Evolutionary conservation across 2,888 invertebrate genomes (phyloP).

Genomic region (Agonopterix subpropinquella): DNA sequence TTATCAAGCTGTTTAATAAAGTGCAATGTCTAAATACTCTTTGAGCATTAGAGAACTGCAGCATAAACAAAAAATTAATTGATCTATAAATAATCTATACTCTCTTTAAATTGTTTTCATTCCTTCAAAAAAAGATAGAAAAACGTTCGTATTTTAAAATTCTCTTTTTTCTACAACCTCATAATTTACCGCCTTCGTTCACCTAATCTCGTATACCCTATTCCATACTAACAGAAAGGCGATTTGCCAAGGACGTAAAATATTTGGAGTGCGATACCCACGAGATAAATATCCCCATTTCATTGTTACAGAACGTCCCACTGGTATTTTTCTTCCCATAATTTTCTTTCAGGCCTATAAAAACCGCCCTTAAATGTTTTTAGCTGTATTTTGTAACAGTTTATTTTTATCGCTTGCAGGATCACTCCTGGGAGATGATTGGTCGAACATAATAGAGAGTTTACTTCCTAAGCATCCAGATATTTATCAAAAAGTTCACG

Average conservation of each 20-base stretch:
- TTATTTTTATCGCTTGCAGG: slow-evolving; percentile 42
- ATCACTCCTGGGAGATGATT: slow-evolving; percentile 74
- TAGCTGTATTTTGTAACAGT: not conserved
- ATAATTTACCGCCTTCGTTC: slow-evolving; percentile 4
- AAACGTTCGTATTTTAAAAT: not conserved
- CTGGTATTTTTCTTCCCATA: slow-evolving; percentile 9
- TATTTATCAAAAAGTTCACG: slow-evolving; percentile 60
- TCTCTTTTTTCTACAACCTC: slow-evolving; percentile 2
- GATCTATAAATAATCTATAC: too few species aligned
- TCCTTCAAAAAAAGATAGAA: not conserved
- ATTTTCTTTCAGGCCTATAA: slow-evolving; percentile 7
- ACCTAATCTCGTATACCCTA: not conserved
- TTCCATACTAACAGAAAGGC: slow-evolving; percentile 11
- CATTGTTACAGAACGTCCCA: slow-evolving; percentile 15
- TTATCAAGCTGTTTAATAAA: too few species aligned
- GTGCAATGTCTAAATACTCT: too few species aligned
- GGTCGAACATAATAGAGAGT: slow-evolving; percentile 73
- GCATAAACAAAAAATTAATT: too few species aligned
- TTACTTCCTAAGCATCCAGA: slow-evolving; percentile 72
- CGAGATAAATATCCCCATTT: slow-evolving; percentile 12
- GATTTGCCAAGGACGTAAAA: slow-evolving; percentile 24
- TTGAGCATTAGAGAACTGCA: too few species aligned
- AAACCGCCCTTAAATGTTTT: not conserved
- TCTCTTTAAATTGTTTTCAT: too few species aligned
- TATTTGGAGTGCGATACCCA: slow-evolving; percentile 16